Base-by-base conservation (phyloP, 2,113 vertebrate genomes). In the Oryzias melastigma region DNA sequence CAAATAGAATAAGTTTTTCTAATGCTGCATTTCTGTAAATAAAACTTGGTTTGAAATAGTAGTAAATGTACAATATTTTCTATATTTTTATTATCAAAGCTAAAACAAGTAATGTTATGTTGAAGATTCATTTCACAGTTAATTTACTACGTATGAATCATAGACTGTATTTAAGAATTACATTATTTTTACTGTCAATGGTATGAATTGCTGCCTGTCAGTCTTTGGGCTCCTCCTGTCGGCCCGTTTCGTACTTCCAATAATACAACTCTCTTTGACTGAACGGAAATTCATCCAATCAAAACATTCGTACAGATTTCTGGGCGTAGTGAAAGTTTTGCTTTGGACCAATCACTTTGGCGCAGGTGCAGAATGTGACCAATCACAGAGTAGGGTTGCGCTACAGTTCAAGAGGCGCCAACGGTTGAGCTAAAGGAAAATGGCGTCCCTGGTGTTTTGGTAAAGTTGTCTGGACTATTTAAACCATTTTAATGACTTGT, bases 391-490 rank as follows among this genome's bases (percentile, higher is more conserved):
- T 58, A 56, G 18, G 58, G 75, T 7, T 2, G 76, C 81, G 49
- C 1, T 48, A 5, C 46, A 2, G 24, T 52, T 48, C 51, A 58
- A 80, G 81, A 48, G 74, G 91, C 92, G 92, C 91, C 84, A 93
- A 92, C 77, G 62, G 83, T 90, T 84, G 53, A 87, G 82, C 7
- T 16, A 15, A 22, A 4, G n/a, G 55, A 86, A 91, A 88, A 92
- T 91, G 90, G 90, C 89, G 90, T 82, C 18, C 16, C 6, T 25
- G 8, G 47, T 22, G 16, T 51, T 20, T 25, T 18, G 42, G 1
- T 20, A 49, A 18, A 0, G 4, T 19, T n/a, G 13, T 19, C 24
- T 22, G 4, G 19, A 54, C 27, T 29, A 15, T 16, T 40, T 65
- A 52, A 49, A 3, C 12, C 15, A 5, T 13, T 18, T 61, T 42